Conservation (phyloP, 2,797 vertebrate species). For the Falco rusticolus region DNA sequence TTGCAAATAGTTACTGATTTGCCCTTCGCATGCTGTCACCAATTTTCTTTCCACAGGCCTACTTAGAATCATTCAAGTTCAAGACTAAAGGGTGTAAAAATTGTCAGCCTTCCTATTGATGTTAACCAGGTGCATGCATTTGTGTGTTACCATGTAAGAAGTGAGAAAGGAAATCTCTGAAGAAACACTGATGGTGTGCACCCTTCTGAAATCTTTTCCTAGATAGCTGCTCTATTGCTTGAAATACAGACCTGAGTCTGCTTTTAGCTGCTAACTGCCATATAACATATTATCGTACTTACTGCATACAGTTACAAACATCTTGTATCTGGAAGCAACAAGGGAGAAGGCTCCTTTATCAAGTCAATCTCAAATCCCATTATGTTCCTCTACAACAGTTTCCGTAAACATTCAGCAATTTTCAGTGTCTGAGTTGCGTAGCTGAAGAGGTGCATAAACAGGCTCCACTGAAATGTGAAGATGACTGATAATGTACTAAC, state of each 20-base stretch:
- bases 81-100: background rate
- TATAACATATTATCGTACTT: constrained; percentile 20
- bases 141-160: background rate
- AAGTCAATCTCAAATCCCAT: constrained; percentile 52
- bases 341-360: constrained; percentile 66
- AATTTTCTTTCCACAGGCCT: background rate
- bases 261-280: background rate
- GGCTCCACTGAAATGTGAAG: constrained; percentile 85
- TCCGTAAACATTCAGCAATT: constrained; percentile 64
- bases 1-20: background rate
- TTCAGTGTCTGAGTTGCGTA: constrained; percentile 54
- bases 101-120: background rate
- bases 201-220: background rate
- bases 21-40: background rate
- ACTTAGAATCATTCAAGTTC: background rate
- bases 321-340: constrained; percentile 25
- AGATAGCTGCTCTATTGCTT: background rate
- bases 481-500: constrained; percentile 87
- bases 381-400: constrained; percentile 44
- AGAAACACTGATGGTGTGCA: background rate
- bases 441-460: constrained; percentile 81
- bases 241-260: background rate
- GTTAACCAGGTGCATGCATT: background rate
- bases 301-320: constrained; percentile 8
- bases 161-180: background rate